Conservation (phyloP, 2,888 invertebrate genomes). For the Phytoseiulus persimilis region DNA sequence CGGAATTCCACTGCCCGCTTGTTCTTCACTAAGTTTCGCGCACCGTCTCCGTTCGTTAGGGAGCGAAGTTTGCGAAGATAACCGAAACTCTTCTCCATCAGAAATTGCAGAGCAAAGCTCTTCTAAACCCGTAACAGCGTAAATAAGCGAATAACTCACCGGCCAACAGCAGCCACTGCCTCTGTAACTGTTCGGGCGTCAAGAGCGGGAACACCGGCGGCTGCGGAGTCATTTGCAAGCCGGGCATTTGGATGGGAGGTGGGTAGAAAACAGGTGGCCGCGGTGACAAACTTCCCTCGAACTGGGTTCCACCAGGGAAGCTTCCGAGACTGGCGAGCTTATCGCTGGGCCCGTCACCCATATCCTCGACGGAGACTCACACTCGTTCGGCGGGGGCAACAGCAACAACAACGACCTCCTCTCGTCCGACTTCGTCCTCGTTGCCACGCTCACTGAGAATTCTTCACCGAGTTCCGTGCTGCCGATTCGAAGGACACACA, state of each 20-base stretch:
- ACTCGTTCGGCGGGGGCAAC: not conserved
- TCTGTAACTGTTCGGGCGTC: slow-evolving; percentile 26
- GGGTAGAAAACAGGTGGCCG: not conserved
- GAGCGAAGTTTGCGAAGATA: too few relatives aligned
- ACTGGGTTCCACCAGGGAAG: not conserved
- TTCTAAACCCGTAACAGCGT: too few relatives aligned
- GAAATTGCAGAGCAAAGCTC: too few relatives aligned
- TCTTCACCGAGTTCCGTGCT: not conserved
- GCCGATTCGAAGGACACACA: not conserved
- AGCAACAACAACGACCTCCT: not conserved
- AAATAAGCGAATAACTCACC: not conserved
- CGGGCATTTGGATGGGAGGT: not conserved
- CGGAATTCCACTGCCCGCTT: too few relatives aligned
- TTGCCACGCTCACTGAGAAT: not conserved
- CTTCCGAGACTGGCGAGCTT: not conserved
- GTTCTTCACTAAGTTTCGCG: too few relatives aligned
- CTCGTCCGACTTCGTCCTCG: not conserved
- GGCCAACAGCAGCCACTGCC: slow-evolving; percentile 29
- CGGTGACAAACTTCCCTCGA: not conserved
- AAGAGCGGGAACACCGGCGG: slow-evolving; percentile 17
- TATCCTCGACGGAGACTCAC: not conserved
- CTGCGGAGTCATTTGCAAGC: not conserved
- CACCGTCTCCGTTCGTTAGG: too few relatives aligned
- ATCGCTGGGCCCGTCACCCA: not conserved
- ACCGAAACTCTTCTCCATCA: too few relatives aligned